Conservation (phyloP, 2,888 invertebrate species). For the Archips xylosteana region DNA sequence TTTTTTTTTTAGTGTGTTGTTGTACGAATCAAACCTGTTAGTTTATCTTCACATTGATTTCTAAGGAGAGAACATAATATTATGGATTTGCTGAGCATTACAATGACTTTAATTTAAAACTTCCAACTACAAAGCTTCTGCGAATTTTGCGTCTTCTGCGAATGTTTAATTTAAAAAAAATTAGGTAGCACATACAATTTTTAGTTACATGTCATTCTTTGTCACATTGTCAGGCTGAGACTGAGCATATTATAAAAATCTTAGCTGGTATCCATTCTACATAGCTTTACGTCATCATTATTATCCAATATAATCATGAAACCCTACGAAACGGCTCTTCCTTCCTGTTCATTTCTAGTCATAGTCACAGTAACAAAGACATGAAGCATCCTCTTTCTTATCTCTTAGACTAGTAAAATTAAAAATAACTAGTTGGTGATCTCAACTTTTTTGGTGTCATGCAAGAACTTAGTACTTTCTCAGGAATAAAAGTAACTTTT, state of each 20-base stretch:
- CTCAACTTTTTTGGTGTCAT: too few relatives aligned
- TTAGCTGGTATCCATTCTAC: not conserved
- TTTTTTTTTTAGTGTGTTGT: not conserved
- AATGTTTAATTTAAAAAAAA: constrained; percentile 34
- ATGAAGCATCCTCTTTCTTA: too few relatives aligned
- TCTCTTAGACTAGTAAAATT: too few relatives aligned
- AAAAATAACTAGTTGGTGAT: too few relatives aligned
- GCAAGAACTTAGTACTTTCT: too few relatives aligned
- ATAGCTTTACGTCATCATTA: too few relatives aligned
- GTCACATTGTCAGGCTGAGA: not conserved
- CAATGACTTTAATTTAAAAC: not conserved
- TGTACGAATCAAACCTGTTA: not conserved
- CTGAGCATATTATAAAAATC: not conserved
- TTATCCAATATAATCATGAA: too few relatives aligned
- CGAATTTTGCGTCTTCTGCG: constrained; percentile 50
- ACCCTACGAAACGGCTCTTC: too few relatives aligned
- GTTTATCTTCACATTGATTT: not conserved
- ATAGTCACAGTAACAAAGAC: too few relatives aligned
- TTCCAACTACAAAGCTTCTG: constrained; percentile 44
- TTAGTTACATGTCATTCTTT: not conserved
- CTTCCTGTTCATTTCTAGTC: too few relatives aligned
- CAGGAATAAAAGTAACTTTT: too few relatives aligned
- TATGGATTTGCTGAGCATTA: constrained; percentile 7
- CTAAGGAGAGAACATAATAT: not conserved
- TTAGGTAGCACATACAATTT: not conserved